Conservation (phyloP, 2,888 invertebrate species). For the Crocallis elinguaria region DNA sequence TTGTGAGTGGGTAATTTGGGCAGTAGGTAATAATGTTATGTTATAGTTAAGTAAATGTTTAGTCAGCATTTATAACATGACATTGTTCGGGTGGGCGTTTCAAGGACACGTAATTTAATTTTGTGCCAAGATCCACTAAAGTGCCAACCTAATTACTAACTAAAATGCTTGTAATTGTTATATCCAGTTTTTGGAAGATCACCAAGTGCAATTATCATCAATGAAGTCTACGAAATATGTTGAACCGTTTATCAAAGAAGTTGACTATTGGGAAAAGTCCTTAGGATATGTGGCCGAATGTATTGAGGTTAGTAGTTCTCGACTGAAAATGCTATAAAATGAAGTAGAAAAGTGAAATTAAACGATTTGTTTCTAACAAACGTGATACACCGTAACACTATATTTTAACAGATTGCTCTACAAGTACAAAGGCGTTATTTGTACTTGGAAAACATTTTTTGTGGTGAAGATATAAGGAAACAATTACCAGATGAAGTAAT, state of each 20-base stretch:
- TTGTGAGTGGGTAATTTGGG: no score
- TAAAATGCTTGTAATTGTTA: no score
- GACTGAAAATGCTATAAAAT: no score
- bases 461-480: slow-evolving; percentile 93
- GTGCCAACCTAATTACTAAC: no score
- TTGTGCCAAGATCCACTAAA: no score
- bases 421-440: slow-evolving; percentile 93
- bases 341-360: neutral
- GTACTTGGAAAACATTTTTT: slow-evolving; percentile 95
- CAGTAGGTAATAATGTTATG: no score
- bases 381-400: neutral
- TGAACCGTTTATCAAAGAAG: slow-evolving; percentile 92
- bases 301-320: slow-evolving; percentile 85
- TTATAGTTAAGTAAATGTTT: no score
- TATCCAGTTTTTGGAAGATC: slow-evolving; percentile 89
- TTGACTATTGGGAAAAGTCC: slow-evolving; percentile 94
- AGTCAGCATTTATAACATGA: no score
- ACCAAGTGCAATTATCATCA: slow-evolving; percentile 92
- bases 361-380: no score
- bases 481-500: slow-evolving; percentile 91
- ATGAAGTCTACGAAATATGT: slow-evolving; percentile 96
- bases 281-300: slow-evolving; percentile 93
- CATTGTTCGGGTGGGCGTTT: no score
- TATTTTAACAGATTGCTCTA: slow-evolving; percentile 81
- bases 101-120: no score